phyloP scores from a whole-genome alignment of 1,140 invertebrate species.

The Sarcophaga peregrina region DNA sequence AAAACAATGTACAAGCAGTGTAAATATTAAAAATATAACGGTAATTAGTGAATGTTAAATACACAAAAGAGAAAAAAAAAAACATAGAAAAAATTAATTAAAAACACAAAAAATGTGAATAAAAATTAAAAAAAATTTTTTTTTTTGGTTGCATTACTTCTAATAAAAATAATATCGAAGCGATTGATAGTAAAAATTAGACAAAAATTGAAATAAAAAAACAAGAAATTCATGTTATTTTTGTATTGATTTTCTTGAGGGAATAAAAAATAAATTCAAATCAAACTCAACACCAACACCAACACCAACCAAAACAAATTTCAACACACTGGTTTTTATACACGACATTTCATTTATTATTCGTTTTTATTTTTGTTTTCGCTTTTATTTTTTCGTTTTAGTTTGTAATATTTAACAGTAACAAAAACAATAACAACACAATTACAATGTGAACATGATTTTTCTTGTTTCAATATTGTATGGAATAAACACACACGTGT shows the following conservation, averaged over 20 bases:
- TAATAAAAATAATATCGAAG: too few relatives aligned
- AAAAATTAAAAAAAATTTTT: too few relatives aligned
- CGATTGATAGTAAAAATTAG: too few relatives aligned
- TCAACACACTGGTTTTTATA: too few relatives aligned
- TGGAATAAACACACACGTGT: too few relatives aligned
- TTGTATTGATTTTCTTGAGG: constrained; percentile 16
- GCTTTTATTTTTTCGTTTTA: not conserved
- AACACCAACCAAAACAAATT: not conserved
- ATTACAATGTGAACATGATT: not conserved
- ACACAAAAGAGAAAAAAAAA: not conserved
- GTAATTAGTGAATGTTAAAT: not conserved
- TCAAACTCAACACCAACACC: not conserved
- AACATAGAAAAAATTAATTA: too few relatives aligned
- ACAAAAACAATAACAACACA: not conserved
- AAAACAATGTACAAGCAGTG: not conserved
- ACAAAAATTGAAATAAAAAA: too few relatives aligned
- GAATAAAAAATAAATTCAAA: not conserved
- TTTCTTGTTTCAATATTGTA: not conserved
- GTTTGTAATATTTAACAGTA: not conserved
- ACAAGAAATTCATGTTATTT: not conserved
- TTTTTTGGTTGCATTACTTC: too few relatives aligned
- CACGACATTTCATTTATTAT: too few relatives aligned
- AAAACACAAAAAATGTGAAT: too few relatives aligned
- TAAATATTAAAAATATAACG: constrained; percentile 4
- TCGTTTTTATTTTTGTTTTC: not conserved